These are phyloP conservation scores for Aleiodes leptofemur DNA, from an alignment of 2,888 invertebrate genomes.

Conservation along the genomic window DNA sequence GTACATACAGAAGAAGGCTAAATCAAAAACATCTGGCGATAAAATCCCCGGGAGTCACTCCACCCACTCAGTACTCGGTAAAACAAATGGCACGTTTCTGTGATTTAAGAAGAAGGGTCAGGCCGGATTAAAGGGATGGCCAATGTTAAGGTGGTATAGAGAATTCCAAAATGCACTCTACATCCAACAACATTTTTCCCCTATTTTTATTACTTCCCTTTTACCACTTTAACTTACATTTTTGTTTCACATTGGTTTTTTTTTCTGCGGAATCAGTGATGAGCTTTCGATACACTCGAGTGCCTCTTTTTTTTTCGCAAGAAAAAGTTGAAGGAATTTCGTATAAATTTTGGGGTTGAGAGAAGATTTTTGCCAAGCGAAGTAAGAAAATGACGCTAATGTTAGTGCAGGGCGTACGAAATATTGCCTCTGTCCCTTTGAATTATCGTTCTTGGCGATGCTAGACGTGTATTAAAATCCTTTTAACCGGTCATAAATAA, in stretches of 20 bases:
- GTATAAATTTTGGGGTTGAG: neutral
- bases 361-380: conserved; percentile 14
- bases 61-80: conserved; percentile 28
- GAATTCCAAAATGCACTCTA: conserved; percentile 39
- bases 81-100: conserved; percentile 52
- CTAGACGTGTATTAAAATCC: conserved; percentile 68
- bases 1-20: conserved; percentile 1
- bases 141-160: conserved; percentile 7
- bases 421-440: conserved; percentile 62
- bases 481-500: conserved; percentile 70
- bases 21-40: conserved; percentile 55
- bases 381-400: neutral
- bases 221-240: neutral
- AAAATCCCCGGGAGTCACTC: conserved; percentile 43
- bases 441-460: conserved; percentile 61
- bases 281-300: neutral
- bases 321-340: too few species aligned
- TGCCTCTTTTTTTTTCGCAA: neutral
- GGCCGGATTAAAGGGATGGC: conserved; percentile 43
- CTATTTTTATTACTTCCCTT: conserved; percentile 13
- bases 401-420: conserved; percentile 46
- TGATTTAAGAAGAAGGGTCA: conserved; percentile 51
- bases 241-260: neutral
- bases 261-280: conserved; percentile 5
- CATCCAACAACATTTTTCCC: conserved; percentile 10